These are phyloP conservation scores for Plebejus anna DNA, from an alignment of 2,888 invertebrate species.

Conservation along the genomic window DNA sequence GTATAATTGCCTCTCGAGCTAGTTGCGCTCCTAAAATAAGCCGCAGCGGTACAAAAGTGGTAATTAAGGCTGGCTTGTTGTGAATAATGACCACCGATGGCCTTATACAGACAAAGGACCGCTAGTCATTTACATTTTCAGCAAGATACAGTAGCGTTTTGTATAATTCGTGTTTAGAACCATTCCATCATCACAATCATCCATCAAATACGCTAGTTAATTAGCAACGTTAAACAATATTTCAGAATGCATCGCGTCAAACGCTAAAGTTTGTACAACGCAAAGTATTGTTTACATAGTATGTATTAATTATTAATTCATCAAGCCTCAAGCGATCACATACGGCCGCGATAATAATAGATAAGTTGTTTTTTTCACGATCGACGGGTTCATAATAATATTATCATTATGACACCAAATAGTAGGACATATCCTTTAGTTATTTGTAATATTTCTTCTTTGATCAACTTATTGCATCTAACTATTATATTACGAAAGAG, in stretches of 20 bases:
- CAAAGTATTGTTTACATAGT: not conserved
- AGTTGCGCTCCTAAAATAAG: slow-evolving; percentile 47
- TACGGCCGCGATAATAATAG: too few relatives aligned
- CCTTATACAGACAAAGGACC: slow-evolving; percentile 34
- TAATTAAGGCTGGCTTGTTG: slow-evolving; percentile 49
- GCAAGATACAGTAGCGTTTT: slow-evolving; percentile 28
- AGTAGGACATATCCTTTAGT: not conserved
- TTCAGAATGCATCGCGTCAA: not conserved
- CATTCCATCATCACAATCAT: slow-evolving; percentile 5
- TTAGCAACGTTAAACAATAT: not conserved
- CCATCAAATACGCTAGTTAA: not conserved
- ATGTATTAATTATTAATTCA: not conserved
- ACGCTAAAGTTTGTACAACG: not conserved
- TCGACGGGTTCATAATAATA: too few relatives aligned
- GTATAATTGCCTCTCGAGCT: slow-evolving; percentile 60
- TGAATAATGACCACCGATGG: slow-evolving; percentile 49
- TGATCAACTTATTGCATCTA: not conserved
- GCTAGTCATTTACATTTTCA: slow-evolving; percentile 37
- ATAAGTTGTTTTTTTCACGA: too few relatives aligned
- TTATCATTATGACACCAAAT: not conserved
- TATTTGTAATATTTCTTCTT: not conserved
- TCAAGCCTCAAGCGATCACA: too few relatives aligned
- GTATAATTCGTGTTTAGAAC: slow-evolving; percentile 8
- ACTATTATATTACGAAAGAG: not conserved
- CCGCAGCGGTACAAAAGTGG: slow-evolving; percentile 47